A percentile compares a stretch with the other conserved stretches of the same genome.
phyloP scores from a whole-genome alignment of 2,113 vertebrate species.

The Petaurus breviceps region DNA sequence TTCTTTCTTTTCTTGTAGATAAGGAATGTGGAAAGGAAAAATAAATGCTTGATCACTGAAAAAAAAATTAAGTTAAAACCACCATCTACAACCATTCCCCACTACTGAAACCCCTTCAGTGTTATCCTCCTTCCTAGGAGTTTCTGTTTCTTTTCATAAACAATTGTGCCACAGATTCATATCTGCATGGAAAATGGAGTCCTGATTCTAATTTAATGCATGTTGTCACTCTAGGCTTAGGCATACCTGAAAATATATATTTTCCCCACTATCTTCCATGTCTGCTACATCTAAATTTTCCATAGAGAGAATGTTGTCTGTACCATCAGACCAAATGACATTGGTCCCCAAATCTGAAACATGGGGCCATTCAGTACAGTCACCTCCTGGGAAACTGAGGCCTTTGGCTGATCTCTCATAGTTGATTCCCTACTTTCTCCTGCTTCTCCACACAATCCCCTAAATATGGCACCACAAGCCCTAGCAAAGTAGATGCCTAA shows the following conservation, averaged over 20 bases:
- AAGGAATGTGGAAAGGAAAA: not conserved
- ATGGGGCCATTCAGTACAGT: not conserved
- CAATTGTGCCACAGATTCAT: not conserved
- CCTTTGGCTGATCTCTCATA: not conserved
- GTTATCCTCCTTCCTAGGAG: not conserved
- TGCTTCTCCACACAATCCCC: not conserved
- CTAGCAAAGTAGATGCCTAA: not conserved
- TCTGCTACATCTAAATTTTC: not conserved
- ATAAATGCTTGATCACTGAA: not conserved
- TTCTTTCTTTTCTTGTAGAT: not conserved
- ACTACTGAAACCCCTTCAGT: not conserved
- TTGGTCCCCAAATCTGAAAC: not conserved
- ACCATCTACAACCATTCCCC: not conserved
- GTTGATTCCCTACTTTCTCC: not conserved
- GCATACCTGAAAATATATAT: not conserved
- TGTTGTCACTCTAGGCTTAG: not conserved
- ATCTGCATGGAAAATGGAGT: not conserved
- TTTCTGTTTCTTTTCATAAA: not conserved
- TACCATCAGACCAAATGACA: not conserved
- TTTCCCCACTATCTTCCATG: not conserved
- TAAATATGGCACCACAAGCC: not conserved
- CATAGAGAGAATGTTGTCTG: not conserved
- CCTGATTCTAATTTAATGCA: not conserved
- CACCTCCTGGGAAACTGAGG: not conserved
- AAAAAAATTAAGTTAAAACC: not conserved